Evolutionary conservation across 2,113 vertebrate genomes (phyloP).

Genomic region (Jacana jacana): DNA sequence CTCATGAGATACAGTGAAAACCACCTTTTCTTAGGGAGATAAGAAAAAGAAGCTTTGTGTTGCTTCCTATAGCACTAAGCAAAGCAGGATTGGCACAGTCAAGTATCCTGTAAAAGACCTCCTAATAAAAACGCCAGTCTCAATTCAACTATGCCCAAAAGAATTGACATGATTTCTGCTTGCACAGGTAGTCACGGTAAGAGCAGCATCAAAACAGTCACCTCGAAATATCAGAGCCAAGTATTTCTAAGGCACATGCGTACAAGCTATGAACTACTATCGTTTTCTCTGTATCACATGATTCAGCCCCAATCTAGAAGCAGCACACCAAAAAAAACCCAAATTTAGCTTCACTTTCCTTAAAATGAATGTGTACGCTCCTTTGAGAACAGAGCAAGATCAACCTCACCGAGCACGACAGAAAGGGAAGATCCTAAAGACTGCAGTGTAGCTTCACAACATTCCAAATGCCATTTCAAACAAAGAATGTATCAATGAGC

Average conservation of each 20-base stretch:
- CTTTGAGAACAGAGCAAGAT: background rate
- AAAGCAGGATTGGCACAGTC: background rate
- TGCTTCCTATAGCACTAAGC: background rate
- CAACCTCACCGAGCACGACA: background rate
- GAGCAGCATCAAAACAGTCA: background rate
- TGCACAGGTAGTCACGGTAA: background rate
- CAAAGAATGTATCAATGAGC: background rate
- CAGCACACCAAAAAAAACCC: background rate
- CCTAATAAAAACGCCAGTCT: background rate
- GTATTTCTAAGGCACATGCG: rapidly evolving
- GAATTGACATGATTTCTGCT: background rate
- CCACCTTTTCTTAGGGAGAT: background rate
- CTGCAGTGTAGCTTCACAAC: background rate
- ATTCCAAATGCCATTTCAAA: background rate
- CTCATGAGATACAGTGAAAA: background rate
- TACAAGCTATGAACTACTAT: background rate
- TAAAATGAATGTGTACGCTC: background rate
- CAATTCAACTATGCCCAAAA: background rate
- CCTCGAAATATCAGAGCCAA: background rate
- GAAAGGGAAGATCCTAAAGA: background rate
- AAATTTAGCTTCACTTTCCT: background rate
- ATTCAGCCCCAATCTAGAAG: background rate
- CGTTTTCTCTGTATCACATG: background rate
- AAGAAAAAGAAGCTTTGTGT: background rate
- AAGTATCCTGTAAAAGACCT: background rate